Base-by-base conservation (phyloP, 2,888 invertebrate species). In the Eubasilissa splendida region DNA sequence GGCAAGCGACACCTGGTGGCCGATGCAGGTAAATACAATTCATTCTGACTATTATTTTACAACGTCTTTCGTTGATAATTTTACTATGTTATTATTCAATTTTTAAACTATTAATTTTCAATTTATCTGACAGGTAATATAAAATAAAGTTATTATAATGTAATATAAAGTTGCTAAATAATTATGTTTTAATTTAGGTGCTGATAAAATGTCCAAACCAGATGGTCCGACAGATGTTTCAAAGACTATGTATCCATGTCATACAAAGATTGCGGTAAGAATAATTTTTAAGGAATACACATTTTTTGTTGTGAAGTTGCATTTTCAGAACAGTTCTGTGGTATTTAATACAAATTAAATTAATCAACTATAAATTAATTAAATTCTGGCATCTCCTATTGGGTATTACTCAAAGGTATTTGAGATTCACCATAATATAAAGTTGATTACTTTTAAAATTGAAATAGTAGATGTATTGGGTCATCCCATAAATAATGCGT, bases 191-290 rank as follows among this genome's bases (percentile, higher is more conserved):
- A 42, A 42, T 73, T 58, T 93, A 95, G 90, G 96, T 97, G 85
- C 91, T 98, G 87, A 95, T 98, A 87, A 97, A 97, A 88, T 98
- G 98, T 88, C 97, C 98, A 54, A 98, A 97, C 91, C 97, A 98
- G 89, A 97, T 97, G 94, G 97, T 98, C 81, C 92, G 97, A 84
- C 97, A 97, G 90, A 97, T 98, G 97, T 98, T 98, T 90, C 97
- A 97, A 89, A 93, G 98, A 86, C 92, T 98, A 85, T 96, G 97
- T 86, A 96, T 98, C 88, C 98, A 98, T 88, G 98, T 98, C 83
- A 97, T 98, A 88, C 96, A 96, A 88, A 94, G 96, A 87, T 91
- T 98, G 84, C 94, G 95, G 94, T 94, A 88, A 86, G 85, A 5
- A 52, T 22, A n/a, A 42, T 2, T 42, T 42, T 42, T 22, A 22